phyloP scores from a whole-genome alignment of 2,888 invertebrate species.

The Eupithecia subumbrata region DNA sequence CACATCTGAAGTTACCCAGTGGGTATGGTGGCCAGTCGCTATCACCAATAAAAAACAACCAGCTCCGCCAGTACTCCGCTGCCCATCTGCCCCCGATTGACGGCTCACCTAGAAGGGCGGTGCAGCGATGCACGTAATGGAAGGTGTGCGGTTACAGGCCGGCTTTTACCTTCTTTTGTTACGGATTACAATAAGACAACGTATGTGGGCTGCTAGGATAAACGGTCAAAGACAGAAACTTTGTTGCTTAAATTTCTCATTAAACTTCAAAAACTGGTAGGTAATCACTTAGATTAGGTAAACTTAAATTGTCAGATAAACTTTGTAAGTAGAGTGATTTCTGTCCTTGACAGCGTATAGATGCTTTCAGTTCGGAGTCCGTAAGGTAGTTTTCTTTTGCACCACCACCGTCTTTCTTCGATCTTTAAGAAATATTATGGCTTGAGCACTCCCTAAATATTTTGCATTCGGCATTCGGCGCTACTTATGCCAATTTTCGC shows the following conservation, averaged over 20 bases:
- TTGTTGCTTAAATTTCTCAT: not conserved
- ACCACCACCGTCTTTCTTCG: too few relatives aligned
- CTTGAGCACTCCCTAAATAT: not conserved
- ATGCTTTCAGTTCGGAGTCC: not conserved
- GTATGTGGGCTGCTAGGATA: not conserved
- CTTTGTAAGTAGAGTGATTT: not conserved
- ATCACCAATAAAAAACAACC: not conserved
- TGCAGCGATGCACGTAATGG: not conserved
- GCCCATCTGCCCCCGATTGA: not conserved
- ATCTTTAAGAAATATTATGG: too few relatives aligned
- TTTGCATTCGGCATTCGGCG: not conserved
- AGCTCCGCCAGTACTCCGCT: not conserved
- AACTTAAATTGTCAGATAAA: not conserved
- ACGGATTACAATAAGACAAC: not conserved
- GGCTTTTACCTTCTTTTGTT: slow-evolving; percentile 5
- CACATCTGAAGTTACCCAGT: not conserved
- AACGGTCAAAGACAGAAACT: not conserved
- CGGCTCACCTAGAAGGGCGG: not conserved
- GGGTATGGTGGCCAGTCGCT: not conserved
- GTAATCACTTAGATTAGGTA: too few relatives aligned
- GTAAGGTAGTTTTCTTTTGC: not conserved
- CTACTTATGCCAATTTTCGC: not conserved
- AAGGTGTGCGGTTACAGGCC: not conserved
- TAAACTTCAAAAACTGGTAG: not conserved
- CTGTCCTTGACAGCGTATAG: not conserved